phyloP scores from a whole-genome alignment of 2,888 invertebrate genomes.

The Uloborus plumipes region DNA sequence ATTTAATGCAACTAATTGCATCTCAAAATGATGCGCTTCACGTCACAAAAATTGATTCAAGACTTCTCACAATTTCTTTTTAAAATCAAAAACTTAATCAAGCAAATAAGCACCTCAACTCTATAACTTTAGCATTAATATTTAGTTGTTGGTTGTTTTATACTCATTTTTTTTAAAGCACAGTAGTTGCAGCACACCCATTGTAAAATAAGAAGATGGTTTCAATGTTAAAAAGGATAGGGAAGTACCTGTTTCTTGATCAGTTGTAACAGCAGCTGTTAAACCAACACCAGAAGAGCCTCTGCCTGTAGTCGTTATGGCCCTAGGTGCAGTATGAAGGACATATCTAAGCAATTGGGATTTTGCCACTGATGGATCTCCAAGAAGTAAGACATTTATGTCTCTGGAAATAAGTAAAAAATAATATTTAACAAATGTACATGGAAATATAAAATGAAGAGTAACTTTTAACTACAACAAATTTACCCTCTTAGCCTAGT shows the following conservation, averaged over 20 bases:
- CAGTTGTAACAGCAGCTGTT: slow-evolving; percentile 97
- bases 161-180: no score
- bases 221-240: not conserved
- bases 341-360: slow-evolving; percentile 96
- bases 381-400: slow-evolving; percentile 93
- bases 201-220: no score
- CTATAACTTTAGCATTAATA: no score
- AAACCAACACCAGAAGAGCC: slow-evolving; percentile 98
- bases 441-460: not conserved
- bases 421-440: slow-evolving; percentile 70
- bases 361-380: slow-evolving; percentile 99
- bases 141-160: no score
- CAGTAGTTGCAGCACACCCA: no score
- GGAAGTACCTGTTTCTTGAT: slow-evolving; percentile 86
- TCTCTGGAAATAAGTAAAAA: slow-evolving; percentile 73
- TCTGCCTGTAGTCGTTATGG: slow-evolving; percentile 96
- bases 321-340: slow-evolving; percentile 92
- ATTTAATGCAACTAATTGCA: no score
- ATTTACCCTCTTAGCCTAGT: slow-evolving; percentile 87
- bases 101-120: no score
- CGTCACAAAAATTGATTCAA: no score
- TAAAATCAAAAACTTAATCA: no score
- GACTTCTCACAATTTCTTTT: no score
- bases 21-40: no score
- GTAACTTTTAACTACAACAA: not conserved